phyloP scores from a whole-genome alignment of 2,797 vertebrate genomes.

The Simalia tracyae region DNA sequence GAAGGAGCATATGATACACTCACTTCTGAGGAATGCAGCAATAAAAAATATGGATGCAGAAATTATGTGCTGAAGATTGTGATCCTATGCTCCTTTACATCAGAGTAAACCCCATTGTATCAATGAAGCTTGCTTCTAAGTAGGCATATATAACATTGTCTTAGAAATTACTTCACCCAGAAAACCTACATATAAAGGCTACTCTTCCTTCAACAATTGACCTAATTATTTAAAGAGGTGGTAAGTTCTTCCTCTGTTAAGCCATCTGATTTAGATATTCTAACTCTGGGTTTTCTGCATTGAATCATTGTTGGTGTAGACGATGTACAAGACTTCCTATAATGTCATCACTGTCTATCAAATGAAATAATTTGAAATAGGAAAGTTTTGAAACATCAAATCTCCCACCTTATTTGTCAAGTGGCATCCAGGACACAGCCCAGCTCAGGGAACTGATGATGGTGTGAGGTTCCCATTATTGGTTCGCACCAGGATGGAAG shows the following conservation, averaged over 20 bases:
- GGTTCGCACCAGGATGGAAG: background rate
- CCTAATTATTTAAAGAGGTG: background rate
- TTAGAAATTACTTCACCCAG: background rate
- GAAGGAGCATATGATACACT: background rate
- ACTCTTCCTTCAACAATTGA: background rate
- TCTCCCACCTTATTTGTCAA: background rate
- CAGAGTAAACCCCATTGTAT: background rate
- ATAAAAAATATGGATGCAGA: background rate
- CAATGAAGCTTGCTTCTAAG: background rate
- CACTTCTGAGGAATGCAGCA: background rate
- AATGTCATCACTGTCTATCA: background rate
- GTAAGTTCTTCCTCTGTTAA: background rate
- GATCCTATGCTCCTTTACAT: background rate
- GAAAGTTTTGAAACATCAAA: background rate
- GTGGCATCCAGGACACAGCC: background rate
- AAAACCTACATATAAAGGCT: background rate
- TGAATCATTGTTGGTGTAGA: background rate
- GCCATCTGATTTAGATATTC: background rate
- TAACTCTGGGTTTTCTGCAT: background rate
- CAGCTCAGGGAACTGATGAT: background rate
- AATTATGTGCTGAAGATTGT: background rate
- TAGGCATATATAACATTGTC: background rate
- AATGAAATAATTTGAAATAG: background rate
- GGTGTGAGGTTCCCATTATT: background rate
- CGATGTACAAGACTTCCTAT: background rate